Conservation (phyloP, 2,797 vertebrate species). For the Cuniculus paca region DNA sequence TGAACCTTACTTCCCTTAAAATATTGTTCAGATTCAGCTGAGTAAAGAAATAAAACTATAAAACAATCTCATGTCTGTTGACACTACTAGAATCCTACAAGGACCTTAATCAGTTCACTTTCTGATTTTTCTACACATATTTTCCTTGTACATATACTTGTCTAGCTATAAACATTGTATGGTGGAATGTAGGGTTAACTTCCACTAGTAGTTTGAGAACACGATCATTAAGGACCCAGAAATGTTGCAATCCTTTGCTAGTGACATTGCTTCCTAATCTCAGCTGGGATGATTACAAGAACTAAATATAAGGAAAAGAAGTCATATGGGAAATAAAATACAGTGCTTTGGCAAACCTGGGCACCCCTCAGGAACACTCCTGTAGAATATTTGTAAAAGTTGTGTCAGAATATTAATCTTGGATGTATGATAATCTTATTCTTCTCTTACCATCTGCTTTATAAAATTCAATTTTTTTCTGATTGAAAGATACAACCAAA, state of each 20-base stretch:
- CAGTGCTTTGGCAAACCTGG: not conserved
- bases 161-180: accelerated
- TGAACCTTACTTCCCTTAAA: not conserved
- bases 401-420: not conserved
- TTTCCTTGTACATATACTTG: not conserved
- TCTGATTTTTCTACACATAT: not conserved
- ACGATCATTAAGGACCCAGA: not conserved
- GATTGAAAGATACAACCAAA: not conserved
- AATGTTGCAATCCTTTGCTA: not conserved
- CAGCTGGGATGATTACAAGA: not conserved
- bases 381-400: not conserved
- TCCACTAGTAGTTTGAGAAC: not conserved
- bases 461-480: not conserved
- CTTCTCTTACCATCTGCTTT: not conserved
- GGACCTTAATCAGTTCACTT: not conserved
- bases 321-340: not conserved
- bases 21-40: not conserved
- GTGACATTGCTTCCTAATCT: not conserved
- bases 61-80: not conserved
- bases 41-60: not conserved
- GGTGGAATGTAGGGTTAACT: accelerated
- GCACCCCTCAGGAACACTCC: not conserved
- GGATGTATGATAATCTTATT: not conserved
- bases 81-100: not conserved
- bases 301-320: not conserved